These are phyloP conservation scores for Parnassius apollo DNA, from an alignment of 2,888 invertebrate genomes.

Conservation along the genomic window DNA sequence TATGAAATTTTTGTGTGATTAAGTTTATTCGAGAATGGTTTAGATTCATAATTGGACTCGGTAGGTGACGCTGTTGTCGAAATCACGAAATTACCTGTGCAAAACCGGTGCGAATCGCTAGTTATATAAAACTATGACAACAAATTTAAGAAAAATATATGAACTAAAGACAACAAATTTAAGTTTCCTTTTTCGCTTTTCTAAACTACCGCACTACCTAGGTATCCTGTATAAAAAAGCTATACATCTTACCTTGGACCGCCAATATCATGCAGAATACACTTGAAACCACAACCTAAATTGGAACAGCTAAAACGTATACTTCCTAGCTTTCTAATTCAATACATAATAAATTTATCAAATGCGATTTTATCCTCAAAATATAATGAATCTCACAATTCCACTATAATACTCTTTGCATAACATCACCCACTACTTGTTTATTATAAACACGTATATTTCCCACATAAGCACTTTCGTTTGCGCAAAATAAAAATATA, in stretches of 20 bases:
- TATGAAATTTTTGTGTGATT: too few species aligned
- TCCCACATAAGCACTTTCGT: slow-evolving; percentile 9
- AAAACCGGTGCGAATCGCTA: too few species aligned
- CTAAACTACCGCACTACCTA: too few species aligned
- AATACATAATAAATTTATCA: neutral
- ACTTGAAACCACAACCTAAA: neutral
- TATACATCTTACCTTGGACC: neutral
- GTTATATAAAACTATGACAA: too few species aligned
- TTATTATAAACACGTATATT: neutral
- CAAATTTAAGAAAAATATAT: too few species aligned
- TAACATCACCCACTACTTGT: slow-evolving; percentile 1
- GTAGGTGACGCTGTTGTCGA: too few species aligned
- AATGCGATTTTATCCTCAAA: neutral
- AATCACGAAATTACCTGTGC: too few species aligned
- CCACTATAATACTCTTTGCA: neutral
- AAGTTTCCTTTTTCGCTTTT: too few species aligned
- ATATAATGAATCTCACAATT: neutral
- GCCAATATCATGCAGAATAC: neutral
- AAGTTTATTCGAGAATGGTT: too few species aligned
- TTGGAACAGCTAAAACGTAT: neutral
- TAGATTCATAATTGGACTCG: too few species aligned
- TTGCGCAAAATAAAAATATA: neutral
- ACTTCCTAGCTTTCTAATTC: slow-evolving; percentile 19
- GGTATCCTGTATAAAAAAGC: too few species aligned
- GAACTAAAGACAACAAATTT: too few species aligned